A percentile compares a stretch with the other conserved stretches of the same genome.
Evolutionary conservation across 2,888 invertebrate genomes (phyloP).

Genomic region (Idaea dimidiata): DNA sequence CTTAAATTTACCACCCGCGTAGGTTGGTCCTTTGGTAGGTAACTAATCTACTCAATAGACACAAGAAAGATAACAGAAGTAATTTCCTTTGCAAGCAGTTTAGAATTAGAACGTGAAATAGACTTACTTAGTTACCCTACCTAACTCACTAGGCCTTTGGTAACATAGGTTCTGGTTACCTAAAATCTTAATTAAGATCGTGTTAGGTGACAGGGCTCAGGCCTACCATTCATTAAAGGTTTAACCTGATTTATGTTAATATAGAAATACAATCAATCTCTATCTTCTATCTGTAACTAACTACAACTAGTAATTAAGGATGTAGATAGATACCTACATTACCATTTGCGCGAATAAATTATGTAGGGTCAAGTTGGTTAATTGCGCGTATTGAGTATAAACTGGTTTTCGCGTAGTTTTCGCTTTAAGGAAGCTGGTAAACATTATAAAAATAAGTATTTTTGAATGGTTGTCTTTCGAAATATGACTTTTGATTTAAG

Average conservation of each 20-base stretch:
- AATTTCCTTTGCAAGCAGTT: not conserved
- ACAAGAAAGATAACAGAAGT: not conserved
- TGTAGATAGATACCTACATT: not conserved
- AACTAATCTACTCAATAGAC: not conserved
- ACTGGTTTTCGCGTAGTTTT: not conserved
- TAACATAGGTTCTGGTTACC: not conserved
- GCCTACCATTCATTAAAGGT: not conserved
- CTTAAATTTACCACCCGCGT: no score
- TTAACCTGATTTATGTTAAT: not conserved
- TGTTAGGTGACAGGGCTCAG: not conserved
- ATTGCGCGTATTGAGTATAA: not conserved
- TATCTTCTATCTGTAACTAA: not conserved
- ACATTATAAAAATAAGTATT: not conserved
- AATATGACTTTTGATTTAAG: no score
- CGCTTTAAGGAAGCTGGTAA: not conserved
- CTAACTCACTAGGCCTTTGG: not conserved
- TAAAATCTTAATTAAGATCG: conserved; percentile 1
- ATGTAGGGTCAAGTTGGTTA: not conserved
- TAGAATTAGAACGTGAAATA: not conserved
- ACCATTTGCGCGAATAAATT: not conserved
- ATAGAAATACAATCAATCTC: not conserved
- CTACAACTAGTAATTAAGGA: not conserved
- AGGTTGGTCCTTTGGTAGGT: not conserved
- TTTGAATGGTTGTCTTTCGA: not conserved
- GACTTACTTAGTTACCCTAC: not conserved